Conservation (phyloP, 2,797 vertebrate species). For the Tapera naevia region DNA sequence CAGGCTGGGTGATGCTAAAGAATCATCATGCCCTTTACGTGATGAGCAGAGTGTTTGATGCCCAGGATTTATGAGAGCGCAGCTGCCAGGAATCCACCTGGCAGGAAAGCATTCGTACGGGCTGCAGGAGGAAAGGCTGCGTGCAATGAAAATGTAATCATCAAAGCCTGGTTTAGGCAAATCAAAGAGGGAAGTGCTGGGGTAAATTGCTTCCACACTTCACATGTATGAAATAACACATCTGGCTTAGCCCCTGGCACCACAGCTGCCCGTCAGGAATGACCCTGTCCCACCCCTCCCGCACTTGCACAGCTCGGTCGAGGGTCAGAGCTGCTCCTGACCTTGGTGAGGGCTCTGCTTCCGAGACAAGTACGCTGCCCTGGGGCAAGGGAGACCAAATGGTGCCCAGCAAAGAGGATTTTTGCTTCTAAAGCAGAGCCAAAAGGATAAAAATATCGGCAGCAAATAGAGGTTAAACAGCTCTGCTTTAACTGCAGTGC, state of each 20-base stretch:
- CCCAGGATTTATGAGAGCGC: not conserved
- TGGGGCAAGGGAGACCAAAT: not conserved
- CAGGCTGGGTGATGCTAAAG: not conserved
- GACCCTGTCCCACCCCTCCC: not conserved
- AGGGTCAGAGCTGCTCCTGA: not conserved
- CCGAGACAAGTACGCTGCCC: not conserved
- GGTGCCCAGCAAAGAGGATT: slow-evolving; percentile 45
- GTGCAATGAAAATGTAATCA: not conserved
- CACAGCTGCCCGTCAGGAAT: not conserved
- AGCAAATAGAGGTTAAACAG: not conserved
- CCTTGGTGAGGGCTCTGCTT: not conserved
- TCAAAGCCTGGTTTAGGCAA: not conserved
- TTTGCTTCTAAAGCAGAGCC: slow-evolving; percentile 15
- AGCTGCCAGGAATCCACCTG: not conserved
- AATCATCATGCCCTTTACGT: not conserved
- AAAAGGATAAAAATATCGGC: not conserved
- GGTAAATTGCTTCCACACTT: fast-evolving
- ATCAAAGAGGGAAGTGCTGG: not conserved
- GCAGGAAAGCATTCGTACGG: not conserved
- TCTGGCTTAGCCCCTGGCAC: not conserved
- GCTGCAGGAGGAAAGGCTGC: not conserved
- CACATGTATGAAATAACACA: fast-evolving
- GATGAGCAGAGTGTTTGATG: not conserved
- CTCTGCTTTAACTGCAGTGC: not conserved
- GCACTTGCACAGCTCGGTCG: not conserved